phyloP scores from a whole-genome alignment of 2,113 vertebrate species.

The Sphaerodactylus townsendi region DNA sequence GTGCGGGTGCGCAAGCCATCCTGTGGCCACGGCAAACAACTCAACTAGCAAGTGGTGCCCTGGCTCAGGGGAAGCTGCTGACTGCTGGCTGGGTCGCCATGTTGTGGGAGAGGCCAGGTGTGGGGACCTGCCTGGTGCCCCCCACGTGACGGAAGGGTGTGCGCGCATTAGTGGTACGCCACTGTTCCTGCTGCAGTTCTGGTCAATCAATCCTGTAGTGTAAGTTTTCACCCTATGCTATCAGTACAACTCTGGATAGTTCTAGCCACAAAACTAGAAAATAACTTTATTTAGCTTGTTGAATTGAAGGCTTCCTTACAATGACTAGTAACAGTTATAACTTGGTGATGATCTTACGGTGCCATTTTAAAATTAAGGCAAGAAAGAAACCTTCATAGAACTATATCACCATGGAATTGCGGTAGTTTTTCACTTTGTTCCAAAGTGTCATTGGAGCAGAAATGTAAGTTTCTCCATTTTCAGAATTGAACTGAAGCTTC shows the following conservation, averaged over 20 bases:
- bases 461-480: neutral
- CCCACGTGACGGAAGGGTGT: no score
- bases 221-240: neutral
- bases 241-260: neutral
- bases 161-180: no score
- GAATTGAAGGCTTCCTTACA: neutral
- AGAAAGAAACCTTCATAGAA: no score
- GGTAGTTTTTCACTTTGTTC: neutral
- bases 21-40: no score
- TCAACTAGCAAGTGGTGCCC: no score
- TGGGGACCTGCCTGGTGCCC: no score
- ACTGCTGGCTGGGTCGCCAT: no score
- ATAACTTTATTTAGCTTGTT: neutral
- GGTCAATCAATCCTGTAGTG: neutral
- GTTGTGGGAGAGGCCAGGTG: no score
- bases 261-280: neutral
- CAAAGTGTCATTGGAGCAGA: neutral
- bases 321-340: neutral
- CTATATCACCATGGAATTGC: neutral
- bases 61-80: no score
- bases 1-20: no score
- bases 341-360: neutral
- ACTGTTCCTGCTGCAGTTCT: no score
- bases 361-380: neutral
- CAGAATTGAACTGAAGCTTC: neutral